These are phyloP conservation scores for Haliclystus octoradiatus DNA, from an alignment of 30 jellyfish, hydroid and myxozoan species.

Conservation along the genomic window DNA sequence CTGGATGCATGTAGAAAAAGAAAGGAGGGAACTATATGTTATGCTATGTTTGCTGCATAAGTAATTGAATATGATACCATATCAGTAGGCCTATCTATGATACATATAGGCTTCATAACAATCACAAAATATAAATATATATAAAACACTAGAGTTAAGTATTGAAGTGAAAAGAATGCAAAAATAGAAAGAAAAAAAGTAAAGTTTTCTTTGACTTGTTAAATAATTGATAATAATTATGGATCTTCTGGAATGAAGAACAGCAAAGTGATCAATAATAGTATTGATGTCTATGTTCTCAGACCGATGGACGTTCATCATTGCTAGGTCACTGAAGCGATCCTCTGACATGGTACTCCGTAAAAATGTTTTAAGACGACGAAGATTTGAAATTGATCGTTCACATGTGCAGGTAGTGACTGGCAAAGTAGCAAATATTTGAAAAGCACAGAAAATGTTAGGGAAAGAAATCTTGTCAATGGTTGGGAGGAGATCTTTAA, in stretches of 20 bases:
- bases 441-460: conserved; percentile 21
- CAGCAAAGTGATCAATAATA: neutral
- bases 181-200: too few relatives aligned
- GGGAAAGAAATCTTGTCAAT: conserved; percentile 37
- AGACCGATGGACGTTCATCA: conserved; percentile 5
- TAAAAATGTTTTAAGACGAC: conserved; percentile 23
- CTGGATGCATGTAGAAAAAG: too few relatives aligned
- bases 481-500: conserved; percentile 17
- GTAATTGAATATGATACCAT: too few relatives aligned
- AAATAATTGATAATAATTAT: too few relatives aligned
- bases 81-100: too few relatives aligned
- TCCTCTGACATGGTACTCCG: conserved; percentile 27
- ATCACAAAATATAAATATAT: too few relatives aligned
- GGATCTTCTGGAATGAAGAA: neutral
- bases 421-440: conserved; percentile 36
- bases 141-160: too few relatives aligned
- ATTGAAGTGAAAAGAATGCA: too few relatives aligned
- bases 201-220: too few relatives aligned
- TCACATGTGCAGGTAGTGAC: conserved; percentile 47
- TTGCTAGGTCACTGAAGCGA: conserved; percentile 27
- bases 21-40: too few relatives aligned
- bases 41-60: too few relatives aligned
- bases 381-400: conserved; percentile 23
- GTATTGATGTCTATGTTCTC: neutral
- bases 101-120: too few relatives aligned